Evolutionary conservation across 37 sponge, comb jelly and placozoan genomes (phyloP).

Genomic region (Chondrilla cf. caribensis): DNA sequence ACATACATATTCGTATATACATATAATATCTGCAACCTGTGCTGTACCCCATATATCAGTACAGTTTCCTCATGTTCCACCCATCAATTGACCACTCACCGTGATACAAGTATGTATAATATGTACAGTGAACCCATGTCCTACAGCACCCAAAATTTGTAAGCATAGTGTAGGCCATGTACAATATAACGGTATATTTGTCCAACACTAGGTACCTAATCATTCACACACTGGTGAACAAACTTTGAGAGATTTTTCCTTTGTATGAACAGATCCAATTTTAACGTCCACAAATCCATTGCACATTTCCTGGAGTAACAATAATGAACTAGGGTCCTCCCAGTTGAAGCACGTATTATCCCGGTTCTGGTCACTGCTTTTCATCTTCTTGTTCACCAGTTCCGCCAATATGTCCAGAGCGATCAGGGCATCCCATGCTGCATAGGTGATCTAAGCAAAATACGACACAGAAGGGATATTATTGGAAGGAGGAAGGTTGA

Average conservation of each 20-base stretch:
- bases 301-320: not conserved
- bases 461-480: not conserved
- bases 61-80: no score
- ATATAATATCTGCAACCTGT: no score
- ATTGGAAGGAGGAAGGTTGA: not conserved
- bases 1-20: no score
- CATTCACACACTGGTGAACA: no score
- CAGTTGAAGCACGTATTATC: not conserved
- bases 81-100: no score
- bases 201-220: no score
- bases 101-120: no score
- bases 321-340: not conserved
- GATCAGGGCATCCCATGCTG: constrained; percentile 15
- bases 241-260: not conserved
- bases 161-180: no score
- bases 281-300: not conserved
- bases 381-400: constrained; percentile 12
- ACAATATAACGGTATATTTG: no score
- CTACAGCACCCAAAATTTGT: no score
- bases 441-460: not conserved
- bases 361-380: not conserved
- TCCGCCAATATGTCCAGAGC: constrained; percentile 22
- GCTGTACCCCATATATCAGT: no score
- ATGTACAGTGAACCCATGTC: no score
- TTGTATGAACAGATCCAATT: not conserved